Percentiles rank a stretch among this genome's conserved stretches.
Evolutionary conservation across 1,140 invertebrate species (phyloP).

Genomic region (Myzus persicae): DNA sequence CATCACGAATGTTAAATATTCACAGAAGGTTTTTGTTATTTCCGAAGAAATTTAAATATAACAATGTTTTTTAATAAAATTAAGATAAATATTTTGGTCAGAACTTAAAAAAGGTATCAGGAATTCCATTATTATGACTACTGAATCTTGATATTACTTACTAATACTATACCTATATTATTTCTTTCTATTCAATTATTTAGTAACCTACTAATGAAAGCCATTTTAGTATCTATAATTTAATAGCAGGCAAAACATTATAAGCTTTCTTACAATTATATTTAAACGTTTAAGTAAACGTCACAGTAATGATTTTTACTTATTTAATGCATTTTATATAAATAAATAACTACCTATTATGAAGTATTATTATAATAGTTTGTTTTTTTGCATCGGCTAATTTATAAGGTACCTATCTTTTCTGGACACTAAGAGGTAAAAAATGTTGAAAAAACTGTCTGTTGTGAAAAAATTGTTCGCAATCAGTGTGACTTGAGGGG

Average conservation of each 20-base stretch:
- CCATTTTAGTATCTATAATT: neutral
- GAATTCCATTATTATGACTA: neutral
- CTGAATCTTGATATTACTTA: neutral
- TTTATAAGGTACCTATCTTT: neutral
- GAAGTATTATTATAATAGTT: neutral
- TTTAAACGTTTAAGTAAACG: neutral
- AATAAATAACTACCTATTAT: neutral
- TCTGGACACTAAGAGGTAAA: neutral
- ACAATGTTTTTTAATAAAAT: neutral
- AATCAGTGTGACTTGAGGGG: conserved; percentile 38
- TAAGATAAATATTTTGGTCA: neutral
- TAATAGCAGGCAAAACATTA: neutral
- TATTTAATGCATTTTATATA: neutral
- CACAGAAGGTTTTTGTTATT: neutral
- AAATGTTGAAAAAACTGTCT: neutral
- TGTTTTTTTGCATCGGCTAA: neutral
- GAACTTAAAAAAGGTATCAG: neutral
- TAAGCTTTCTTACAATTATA: neutral
- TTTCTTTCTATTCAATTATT: neutral
- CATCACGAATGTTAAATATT: neutral
- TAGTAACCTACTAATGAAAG: neutral
- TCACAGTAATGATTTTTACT: neutral
- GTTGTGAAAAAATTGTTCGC: conserved; percentile 47
- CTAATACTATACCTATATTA: neutral
- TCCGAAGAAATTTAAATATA: neutral